Base-by-base conservation (phyloP, 35 echinoderm and acorn worm species). In the Apostichopus japonicus region DNA sequence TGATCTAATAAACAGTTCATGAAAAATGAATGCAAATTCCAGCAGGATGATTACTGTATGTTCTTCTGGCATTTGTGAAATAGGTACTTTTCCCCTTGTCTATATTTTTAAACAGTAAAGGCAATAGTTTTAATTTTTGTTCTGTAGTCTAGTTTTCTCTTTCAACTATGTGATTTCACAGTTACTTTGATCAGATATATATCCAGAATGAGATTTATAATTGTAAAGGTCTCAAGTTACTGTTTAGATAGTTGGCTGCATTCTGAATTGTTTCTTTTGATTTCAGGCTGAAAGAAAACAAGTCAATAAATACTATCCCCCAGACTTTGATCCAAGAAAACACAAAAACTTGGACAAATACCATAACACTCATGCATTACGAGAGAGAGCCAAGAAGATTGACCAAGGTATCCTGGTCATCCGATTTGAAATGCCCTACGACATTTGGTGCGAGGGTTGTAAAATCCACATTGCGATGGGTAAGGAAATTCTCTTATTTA, bases 361-460 rank as follows among this genome's bases (percentile, higher is more conserved):
- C 86, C 93, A 96, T 55, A 95, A 95, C 72, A 94, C 91, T 24
- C 97, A 99, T 91, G 95, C 97, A n/a, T 92, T 99, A 23, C 93
- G 95, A 22, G 95, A 96, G 56, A 86, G 97, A 92, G 95, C 95
- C 83, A 93, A 93, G 65, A 94, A 96, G 75, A 86, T 99, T 77
- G 77, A 92, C 89, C 93, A 96, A 27, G 97, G 97, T 5, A 99
- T 99, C 86, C 90, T 99, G 77, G 95, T 99, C 62, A 99, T 99
- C 72, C 92, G 97, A 6, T 99, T 96, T 95, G 97, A 99, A 90
- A 96, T 99, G 95, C 97, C 97, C 1, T 99, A 99, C 79, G 94
- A 99, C 92, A 96, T 96, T 23, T 99, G 97, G 97, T 99, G 97
- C 95, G 95, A 94, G n/a, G 97, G 97, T 65, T 99, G 97, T 72